These are phyloP conservation scores for Iguana delicatissima DNA, from an alignment of 2,797 vertebrate species.

Conservation along the genomic window DNA sequence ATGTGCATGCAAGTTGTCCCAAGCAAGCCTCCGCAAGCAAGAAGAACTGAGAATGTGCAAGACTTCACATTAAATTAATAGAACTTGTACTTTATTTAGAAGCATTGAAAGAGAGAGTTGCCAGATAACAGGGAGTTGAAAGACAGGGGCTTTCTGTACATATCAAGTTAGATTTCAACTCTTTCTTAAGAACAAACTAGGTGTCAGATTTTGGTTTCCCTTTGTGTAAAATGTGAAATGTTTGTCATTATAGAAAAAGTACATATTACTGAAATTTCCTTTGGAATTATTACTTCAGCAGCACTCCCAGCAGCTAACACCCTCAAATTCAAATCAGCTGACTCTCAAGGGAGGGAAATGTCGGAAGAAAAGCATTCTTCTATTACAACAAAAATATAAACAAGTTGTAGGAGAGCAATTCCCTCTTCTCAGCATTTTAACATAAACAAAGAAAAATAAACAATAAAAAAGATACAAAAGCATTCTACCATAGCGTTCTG, in stretches of 20 bases:
- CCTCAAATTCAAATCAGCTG: slow-evolving; percentile 45
- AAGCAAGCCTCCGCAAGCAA: too few relatives aligned
- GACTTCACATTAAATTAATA: too few relatives aligned
- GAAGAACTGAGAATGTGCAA: too few relatives aligned
- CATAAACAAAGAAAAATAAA: slow-evolving; percentile 63
- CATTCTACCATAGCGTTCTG: slow-evolving; percentile 53
- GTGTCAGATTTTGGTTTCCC: not conserved
- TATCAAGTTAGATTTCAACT: not conserved
- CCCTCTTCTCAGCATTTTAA: slow-evolving; percentile 48
- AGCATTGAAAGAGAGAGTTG: too few relatives aligned
- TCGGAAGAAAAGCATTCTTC: slow-evolving; percentile 43
- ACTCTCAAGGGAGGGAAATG: slow-evolving; percentile 49
- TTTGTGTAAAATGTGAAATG: slow-evolving; percentile 8
- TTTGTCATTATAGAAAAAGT: not conserved
- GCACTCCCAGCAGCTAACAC: slow-evolving; percentile 59
- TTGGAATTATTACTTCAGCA: slow-evolving; percentile 2
- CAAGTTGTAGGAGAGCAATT: slow-evolving; percentile 52
- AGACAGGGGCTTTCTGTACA: too few relatives aligned
- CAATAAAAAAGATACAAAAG: slow-evolving; percentile 52
- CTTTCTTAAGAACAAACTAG: not conserved
- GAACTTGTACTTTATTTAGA: too few relatives aligned
- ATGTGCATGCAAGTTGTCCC: too few relatives aligned
- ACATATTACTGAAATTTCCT: slow-evolving; percentile 11
- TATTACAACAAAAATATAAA: slow-evolving; percentile 3
- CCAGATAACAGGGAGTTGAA: too few relatives aligned